Evolutionary conservation across 2,797 vertebrate species (phyloP).

Genomic region (Crocidura indochinensis): DNA sequence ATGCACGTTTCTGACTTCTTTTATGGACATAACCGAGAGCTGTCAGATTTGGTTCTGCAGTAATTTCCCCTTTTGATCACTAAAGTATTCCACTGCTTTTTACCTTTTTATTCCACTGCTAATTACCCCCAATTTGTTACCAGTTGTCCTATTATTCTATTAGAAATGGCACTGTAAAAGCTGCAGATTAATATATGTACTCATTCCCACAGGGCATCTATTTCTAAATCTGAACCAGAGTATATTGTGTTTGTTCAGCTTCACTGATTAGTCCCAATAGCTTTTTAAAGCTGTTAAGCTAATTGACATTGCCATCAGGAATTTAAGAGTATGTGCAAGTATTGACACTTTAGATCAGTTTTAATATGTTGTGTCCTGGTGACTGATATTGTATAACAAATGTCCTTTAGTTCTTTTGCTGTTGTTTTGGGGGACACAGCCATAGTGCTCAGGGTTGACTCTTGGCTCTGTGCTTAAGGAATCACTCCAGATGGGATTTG

Average conservation of each 20-base stretch:
- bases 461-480: no score
- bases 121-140: background rate
- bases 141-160: background rate
- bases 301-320: background rate
- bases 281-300: background rate
- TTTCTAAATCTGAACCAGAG: background rate
- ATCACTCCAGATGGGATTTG: no score
- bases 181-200: background rate
- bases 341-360: background rate
- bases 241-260: background rate
- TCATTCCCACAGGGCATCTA: background rate
- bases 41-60: background rate
- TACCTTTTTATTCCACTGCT: background rate
- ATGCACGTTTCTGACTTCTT: background rate
- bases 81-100: background rate
- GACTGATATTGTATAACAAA: background rate
- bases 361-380: conserved; percentile 44
- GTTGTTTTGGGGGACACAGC: no score
- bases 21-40: background rate
- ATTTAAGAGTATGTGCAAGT: background rate
- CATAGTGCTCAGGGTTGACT: no score
- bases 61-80: background rate
- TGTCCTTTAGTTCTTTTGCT: no score
- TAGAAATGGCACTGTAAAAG: background rate
- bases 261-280: background rate